A percentile compares a stretch with the other conserved stretches of the same genome.
Evolutionary conservation across 2,113 vertebrate genomes (phyloP).

Genomic region (Dromaius novaehollandiae): DNA sequence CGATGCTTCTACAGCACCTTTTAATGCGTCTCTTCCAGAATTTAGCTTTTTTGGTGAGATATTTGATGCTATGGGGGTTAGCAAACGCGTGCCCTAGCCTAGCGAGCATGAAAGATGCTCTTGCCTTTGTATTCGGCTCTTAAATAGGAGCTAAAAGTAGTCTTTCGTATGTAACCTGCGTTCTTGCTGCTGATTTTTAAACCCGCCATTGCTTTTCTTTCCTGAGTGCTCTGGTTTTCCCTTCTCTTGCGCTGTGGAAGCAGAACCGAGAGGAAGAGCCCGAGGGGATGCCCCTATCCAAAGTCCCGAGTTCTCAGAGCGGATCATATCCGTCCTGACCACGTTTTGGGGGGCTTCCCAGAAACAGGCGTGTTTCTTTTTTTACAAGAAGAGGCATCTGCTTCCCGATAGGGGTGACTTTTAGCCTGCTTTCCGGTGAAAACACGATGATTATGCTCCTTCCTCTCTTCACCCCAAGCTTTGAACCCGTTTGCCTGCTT

Average conservation of each 20-base stretch:
- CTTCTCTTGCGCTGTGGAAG: neutral
- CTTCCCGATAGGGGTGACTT: neutral
- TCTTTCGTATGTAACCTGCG: fast-evolving
- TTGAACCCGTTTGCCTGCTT: neutral
- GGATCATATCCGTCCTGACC: neutral
- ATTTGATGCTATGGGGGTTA: neutral
- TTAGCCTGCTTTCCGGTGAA: neutral
- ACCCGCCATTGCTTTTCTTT: neutral
- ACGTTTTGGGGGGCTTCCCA: neutral
- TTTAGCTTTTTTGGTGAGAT: fast-evolving
- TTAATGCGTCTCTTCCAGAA: neutral
- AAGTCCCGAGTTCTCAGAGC: neutral
- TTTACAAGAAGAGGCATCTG: neutral
- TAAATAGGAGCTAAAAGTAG: neutral
- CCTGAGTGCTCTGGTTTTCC: neutral
- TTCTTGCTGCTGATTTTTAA: neutral
- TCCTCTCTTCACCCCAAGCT: neutral
- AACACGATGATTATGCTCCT: neutral
- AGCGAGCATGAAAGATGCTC: neutral
- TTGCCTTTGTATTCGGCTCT: neutral
- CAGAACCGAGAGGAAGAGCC: neutral
- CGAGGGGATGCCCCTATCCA: neutral
- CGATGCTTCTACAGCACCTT: neutral
- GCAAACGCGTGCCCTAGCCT: neutral
- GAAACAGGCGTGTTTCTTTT: neutral